Conservation (phyloP, 2,888 invertebrate genomes). For the Melanotus villosus region DNA sequence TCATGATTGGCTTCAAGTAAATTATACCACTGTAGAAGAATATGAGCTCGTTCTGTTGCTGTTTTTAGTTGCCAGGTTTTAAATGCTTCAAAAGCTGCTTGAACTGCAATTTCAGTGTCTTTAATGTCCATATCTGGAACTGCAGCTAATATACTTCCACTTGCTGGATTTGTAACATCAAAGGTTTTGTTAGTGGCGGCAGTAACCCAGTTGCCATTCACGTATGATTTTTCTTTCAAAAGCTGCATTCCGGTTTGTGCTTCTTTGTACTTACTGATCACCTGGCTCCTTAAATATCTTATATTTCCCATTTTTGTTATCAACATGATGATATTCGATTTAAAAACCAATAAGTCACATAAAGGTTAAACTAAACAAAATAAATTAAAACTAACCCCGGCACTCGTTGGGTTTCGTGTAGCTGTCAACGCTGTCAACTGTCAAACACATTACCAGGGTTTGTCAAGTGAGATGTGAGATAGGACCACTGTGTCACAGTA, state of each 20-base stretch:
- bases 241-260: constrained; percentile 59
- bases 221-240: constrained; percentile 73
- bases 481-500: too few species aligned
- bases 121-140: constrained; percentile 88
- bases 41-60: constrained; percentile 80
- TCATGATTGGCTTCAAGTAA: constrained; percentile 81
- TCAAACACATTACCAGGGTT: too few species aligned
- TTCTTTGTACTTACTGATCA: constrained; percentile 17
- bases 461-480: too few species aligned
- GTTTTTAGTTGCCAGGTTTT: constrained; percentile 85
- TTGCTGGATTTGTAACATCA: constrained; percentile 85
- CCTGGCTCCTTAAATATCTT: constrained; percentile 26
- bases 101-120: constrained; percentile 83
- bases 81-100: constrained; percentile 83
- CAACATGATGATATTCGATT: background rate
- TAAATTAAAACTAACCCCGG: background rate
- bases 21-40: constrained; percentile 84
- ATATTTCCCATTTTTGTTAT: constrained; percentile 16
- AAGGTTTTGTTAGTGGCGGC: constrained; percentile 80
- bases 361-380: constrained; percentile 12
- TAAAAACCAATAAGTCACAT: background rate
- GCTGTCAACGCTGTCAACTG: background rate
- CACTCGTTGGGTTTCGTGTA: too few species aligned
- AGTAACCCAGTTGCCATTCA: constrained; percentile 86
- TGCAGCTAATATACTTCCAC: constrained; percentile 78